A percentile compares a stretch with the other conserved stretches of the same genome.
Conservation (phyloP, 2,797 vertebrate species). For the Rhincodon typus region DNA sequence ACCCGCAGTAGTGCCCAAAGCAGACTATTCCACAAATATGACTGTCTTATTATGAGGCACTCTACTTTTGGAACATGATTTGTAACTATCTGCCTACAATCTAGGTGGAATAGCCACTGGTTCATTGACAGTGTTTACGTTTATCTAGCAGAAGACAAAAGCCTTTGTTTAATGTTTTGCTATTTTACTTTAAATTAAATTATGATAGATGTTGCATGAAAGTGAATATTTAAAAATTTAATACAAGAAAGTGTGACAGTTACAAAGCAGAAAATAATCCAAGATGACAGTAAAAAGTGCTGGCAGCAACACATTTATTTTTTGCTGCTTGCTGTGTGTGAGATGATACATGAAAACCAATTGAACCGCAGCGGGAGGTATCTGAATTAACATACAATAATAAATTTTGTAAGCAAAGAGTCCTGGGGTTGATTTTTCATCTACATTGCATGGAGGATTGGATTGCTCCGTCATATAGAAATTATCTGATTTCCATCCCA, state of each 20-base stretch:
- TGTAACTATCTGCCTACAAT: not conserved
- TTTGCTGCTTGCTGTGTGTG: not conserved
- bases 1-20: not conserved
- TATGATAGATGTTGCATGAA: not conserved
- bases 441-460: not conserved
- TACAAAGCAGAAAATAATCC: not conserved
- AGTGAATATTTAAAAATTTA: not conserved
- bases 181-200: not conserved
- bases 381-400: not conserved
- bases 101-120: not conserved
- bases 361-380: not conserved
- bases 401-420: not conserved
- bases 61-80: not conserved
- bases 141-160: not conserved
- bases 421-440: not conserved
- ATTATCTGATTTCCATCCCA: not conserved
- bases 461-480: not conserved
- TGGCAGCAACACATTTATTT: not conserved
- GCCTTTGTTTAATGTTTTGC: not conserved
- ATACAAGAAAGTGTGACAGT: not conserved
- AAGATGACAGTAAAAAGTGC: not conserved
- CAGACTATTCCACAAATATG: not conserved
- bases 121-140: not conserved
- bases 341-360: not conserved
- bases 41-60: not conserved